Conservation (phyloP, 1,140 invertebrate species). For the Magallana angulata region DNA sequence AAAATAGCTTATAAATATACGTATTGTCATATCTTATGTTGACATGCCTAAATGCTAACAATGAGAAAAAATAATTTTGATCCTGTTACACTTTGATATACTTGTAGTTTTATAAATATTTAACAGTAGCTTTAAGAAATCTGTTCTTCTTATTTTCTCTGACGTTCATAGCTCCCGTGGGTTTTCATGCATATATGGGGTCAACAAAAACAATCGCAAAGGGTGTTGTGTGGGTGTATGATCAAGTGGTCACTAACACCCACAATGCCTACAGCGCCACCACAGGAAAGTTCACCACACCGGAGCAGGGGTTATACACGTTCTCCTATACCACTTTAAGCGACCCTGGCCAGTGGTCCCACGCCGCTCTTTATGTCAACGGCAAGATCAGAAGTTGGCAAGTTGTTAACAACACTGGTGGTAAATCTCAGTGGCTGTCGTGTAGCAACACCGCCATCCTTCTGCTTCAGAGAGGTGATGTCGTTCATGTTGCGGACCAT, state of each 20-base stretch:
- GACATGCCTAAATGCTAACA: too few species aligned
- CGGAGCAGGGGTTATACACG: background rate
- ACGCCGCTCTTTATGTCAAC: background rate
- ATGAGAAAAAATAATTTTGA: too few species aligned
- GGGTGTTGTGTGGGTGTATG: background rate
- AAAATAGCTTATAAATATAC: too few species aligned
- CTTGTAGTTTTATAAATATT: too few species aligned
- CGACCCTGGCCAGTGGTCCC: background rate
- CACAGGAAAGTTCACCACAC: background rate
- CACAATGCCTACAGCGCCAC: background rate
- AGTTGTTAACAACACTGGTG: background rate
- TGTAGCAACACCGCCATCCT: background rate
- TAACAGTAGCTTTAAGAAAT: too few species aligned
- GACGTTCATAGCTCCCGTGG: background rate
- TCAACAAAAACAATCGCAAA: background rate
- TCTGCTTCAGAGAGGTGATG: background rate
- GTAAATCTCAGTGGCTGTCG: background rate
- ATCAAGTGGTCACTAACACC: background rate
- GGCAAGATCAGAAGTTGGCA: background rate
- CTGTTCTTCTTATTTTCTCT: too few species aligned
- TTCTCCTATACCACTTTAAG: background rate
- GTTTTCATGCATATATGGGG: background rate
- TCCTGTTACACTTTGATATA: too few species aligned
- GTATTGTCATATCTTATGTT: too few species aligned
- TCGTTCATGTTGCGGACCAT: background rate